Base-by-base conservation (phyloP, 1,140 invertebrate species). In the Macrobrachium rosenbergii region DNA sequence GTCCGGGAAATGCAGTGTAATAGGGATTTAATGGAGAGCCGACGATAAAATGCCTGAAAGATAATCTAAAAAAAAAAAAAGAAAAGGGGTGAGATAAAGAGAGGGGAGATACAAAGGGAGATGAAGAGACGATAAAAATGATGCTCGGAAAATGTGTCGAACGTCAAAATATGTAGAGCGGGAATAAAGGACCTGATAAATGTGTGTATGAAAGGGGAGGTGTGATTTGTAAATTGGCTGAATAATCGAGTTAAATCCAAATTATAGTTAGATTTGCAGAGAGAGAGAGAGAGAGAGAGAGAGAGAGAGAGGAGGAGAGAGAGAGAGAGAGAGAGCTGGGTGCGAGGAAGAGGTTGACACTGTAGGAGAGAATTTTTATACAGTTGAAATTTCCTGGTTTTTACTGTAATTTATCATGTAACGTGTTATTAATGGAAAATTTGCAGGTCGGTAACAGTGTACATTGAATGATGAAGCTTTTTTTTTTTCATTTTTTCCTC, bases 211-310 rank as follows among this genome's bases (percentile, higher is more conserved):
- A 60, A 14, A 23, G 60, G 60, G 78, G 59, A 23, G 58, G 59
- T 23, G 23, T n/a, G 60, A 8, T 37, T 28, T 21, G 82, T 37
- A 67, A 75, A 52, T 37, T 43, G 69, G 69, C 23, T 52, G 52
- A 52, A 52, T 45, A 52, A 75, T 19, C 17, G 37, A 75, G 37
- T 75, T 75, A 75, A 45, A 37, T 75, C 72, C 72, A 75, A 75
- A 45, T 52, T 75, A 52, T 75, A 52, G 52, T 52, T 23, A 23
- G 37, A 52, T 75, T 52, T 58, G 59, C n/a, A 78, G 52, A 59
- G 76, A 78, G 76, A 78, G 76, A 78, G 76, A 78, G 76, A 78
- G 76, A 78, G 52, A 78, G 76, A 78, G 76, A 78, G 76, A 78
- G 76, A 78, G 76, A 78, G 76, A n/a, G n/a, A n/a, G n/a, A n/a